phyloP scores from a whole-genome alignment of 2,888 invertebrate species.

The Fragum fragum region DNA sequence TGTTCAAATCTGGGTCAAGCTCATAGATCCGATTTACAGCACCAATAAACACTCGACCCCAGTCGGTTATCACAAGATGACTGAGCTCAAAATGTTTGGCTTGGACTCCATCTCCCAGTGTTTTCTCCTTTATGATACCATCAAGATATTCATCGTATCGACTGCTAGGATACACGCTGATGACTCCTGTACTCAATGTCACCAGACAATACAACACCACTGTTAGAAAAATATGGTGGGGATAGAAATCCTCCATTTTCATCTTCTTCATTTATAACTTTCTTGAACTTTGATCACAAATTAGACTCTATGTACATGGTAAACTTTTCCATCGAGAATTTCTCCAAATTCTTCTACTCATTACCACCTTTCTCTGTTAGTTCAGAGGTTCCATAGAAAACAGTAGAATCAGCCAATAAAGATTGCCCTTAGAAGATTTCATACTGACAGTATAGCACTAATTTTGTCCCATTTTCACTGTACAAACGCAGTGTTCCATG shows the following conservation, averaged over 20 bases:
- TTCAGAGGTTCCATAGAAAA: not conserved
- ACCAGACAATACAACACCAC: slow-evolving; percentile 14
- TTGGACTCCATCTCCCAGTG: slow-evolving; percentile 56
- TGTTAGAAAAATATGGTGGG: slow-evolving; percentile 12
- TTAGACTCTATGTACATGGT: not conserved
- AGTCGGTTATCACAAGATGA: slow-evolving; percentile 64
- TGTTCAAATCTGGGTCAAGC: slow-evolving; percentile 94
- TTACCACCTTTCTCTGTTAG: slow-evolving; percentile 1
- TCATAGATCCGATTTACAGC: slow-evolving; percentile 97
- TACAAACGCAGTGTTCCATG: slow-evolving; percentile 19
- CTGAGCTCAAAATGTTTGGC: slow-evolving; percentile 56
- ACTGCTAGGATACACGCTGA: slow-evolving; percentile 15
- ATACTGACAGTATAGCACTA: slow-evolving; percentile 14
- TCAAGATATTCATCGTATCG: slow-evolving; percentile 25
- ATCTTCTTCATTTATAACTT: not conserved
- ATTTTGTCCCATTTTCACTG: slow-evolving; percentile 12
- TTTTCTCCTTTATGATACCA: slow-evolving; percentile 21
- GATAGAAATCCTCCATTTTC: slow-evolving; percentile 20
- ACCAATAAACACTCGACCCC: slow-evolving; percentile 91
- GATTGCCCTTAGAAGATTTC: slow-evolving; percentile 11
- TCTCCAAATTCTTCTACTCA: slow-evolving; percentile 4
- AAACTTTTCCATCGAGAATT: slow-evolving; percentile 17
- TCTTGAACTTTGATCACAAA: not conserved
- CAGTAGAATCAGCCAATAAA: not conserved
- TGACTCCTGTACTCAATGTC: slow-evolving; percentile 10